Conservation (phyloP, 2,797 vertebrate species). For the Microtus californicus region DNA sequence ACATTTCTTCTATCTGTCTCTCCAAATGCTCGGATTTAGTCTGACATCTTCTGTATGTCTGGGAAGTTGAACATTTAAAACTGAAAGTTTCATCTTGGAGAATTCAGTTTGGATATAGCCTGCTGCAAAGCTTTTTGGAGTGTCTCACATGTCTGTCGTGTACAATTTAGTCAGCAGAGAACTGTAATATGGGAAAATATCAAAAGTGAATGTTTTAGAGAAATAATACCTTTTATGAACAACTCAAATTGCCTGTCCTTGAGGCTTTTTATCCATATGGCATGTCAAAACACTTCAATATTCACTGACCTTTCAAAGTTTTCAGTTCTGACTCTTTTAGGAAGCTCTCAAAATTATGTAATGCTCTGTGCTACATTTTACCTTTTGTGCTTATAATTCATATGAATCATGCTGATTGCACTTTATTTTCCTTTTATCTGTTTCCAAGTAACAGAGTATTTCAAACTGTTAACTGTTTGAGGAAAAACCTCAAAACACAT, state of each 20-base stretch:
- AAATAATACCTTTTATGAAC: slow-evolving; percentile 77
- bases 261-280: slow-evolving; percentile 62
- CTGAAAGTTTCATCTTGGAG: slow-evolving; percentile 43
- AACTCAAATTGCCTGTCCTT: slow-evolving; percentile 71
- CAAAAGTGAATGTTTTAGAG: slow-evolving; percentile 75
- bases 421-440: slow-evolving; percentile 56
- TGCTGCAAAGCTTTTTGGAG: slow-evolving; percentile 64
- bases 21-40: background rate
- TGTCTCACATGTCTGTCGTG: background rate
- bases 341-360: slow-evolving; percentile 71
- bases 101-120: slow-evolving; percentile 41
- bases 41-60: background rate
- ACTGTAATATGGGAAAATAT: slow-evolving; percentile 74
- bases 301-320: slow-evolving; percentile 75
- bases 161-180: slow-evolving; percentile 70
- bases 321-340: slow-evolving; percentile 52
- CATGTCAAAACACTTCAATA: slow-evolving; percentile 72
- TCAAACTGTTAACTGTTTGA: slow-evolving; percentile 50
- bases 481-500: background rate
- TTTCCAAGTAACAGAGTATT: background rate
- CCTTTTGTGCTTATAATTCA: slow-evolving; percentile 67
- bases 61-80: background rate
- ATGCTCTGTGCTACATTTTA: slow-evolving; percentile 59
- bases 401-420: background rate
- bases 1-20: background rate